Evolutionary conservation across 2,888 invertebrate genomes (phyloP).

Genomic region (Rhodophaea formosa): DNA sequence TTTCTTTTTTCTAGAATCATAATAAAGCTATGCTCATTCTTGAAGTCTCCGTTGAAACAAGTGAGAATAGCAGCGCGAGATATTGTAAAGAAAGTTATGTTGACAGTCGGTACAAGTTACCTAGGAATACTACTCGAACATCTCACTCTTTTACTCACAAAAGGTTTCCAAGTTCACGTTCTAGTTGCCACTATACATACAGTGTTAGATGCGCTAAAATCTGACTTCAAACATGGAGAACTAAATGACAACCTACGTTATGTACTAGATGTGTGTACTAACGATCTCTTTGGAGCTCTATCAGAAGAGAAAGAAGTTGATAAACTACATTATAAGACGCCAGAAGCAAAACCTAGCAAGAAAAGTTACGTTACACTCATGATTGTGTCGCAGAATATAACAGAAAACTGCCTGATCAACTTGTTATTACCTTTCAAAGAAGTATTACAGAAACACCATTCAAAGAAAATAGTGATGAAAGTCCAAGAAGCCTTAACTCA

Average conservation of each 20-base stretch:
- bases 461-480: constrained; percentile 89
- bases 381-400: constrained; percentile 89
- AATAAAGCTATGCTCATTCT: constrained; percentile 93
- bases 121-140: constrained; percentile 89
- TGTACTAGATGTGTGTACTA: constrained; percentile 90
- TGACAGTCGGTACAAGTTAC: constrained; percentile 90
- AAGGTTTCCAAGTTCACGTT: constrained; percentile 97
- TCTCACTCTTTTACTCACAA: constrained; percentile 88
- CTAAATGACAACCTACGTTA: constrained; percentile 89
- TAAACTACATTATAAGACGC: constrained; percentile 89
- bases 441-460: constrained; percentile 87
- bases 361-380: constrained; percentile 93
- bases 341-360: constrained; percentile 90
- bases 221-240: constrained; percentile 86
- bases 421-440: constrained; percentile 91
- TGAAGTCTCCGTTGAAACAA: constrained; percentile 93
- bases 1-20: constrained; percentile 82
- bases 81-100: constrained; percentile 95
- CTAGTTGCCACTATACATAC: constrained; percentile 93
- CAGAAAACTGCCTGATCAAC: constrained; percentile 87
- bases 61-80: constrained; percentile 92
- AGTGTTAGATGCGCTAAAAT: constrained; percentile 87
- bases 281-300: constrained; percentile 93
- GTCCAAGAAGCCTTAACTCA: constrained; percentile 90
- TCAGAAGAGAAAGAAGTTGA: constrained; percentile 96